Evolutionary conservation across 2,113 vertebrate genomes (phyloP), one percentile per base, ranked within the genome.

Genomic region (Hippocampus comes): DNA sequence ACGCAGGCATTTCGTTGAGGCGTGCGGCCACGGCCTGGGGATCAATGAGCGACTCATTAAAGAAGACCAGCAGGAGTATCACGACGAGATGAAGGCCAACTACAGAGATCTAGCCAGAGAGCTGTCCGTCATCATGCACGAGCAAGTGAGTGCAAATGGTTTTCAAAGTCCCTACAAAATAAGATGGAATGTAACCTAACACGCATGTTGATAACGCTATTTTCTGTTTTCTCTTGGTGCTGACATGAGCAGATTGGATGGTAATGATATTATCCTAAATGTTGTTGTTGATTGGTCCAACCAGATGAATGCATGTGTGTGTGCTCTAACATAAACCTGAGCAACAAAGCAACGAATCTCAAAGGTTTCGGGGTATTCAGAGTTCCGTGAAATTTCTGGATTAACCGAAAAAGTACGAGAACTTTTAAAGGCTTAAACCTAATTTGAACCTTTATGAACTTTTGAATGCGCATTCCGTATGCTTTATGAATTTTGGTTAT

Each of bases 11-110:
- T 99, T 99, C 92, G 97, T 99, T 80, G 97, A 99, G 87, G 95
- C 96, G 15, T 99, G 96, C 48, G 97, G 97, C 27, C 96, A 96
- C 9, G 97, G 94, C 67, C 85, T 99, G 51, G 93, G 91, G 48
- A 87, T 99, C 48, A 99, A 99, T 17, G 97, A 99, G 78, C 92
- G 95, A 6, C 93, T 99, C 66, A 99, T 98, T 84, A 99, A 99
- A 85, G 97, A 98, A 84, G 97, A 99, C 88, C 97, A 98, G 74
- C 87, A 98, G 82, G 96, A 99, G 84, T 99, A 99, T 82, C 97
- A 99, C 75, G 96, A 98, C 68, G 96, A 98, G 90, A 98, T 98
- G 95, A 99, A 99, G 80, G 95, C 95, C 55, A 99, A 95, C 90
- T 99, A 98, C 80, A 93, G 96, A 86, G 96, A 99, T 79, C 93